Evolutionary conservation across 2,113 vertebrate species (phyloP), one percentile per base, ranked within the genome.

Genomic region (Hyla sarda): DNA sequence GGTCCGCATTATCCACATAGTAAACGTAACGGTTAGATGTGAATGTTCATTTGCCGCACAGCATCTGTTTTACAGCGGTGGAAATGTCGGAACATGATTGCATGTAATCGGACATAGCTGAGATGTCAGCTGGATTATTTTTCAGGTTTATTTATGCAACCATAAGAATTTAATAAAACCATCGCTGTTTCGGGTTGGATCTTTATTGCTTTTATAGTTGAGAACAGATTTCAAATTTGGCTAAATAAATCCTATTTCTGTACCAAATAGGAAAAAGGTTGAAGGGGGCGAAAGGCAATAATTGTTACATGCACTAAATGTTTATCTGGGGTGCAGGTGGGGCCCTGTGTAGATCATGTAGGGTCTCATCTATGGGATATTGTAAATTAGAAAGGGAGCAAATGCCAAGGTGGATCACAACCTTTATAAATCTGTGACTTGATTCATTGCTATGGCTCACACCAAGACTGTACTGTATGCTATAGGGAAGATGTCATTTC

Each of bases 131-230:
- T 81, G 85, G 47, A 16, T 62, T 82, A n/a, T n/a, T 73, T 87
- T 82, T 81, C 85, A 74, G 50, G 77, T 74, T 87, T 73, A 87
- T 87, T 82, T 87, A 82, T 87, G 67, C 54, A 73, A 56, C 85
- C 85, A 87, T 82, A 82, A 87, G 85, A 87, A 87, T 87, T 87
- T 87, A 87, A 87, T 87, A 87, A 81, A 50, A 82, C 48, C 67
- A 60, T 82, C 47, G 67, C 52, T 62, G 77, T 48, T 80, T 87
- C 56, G 32, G 75, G 58, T 67, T 52, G 74, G 8, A 67, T 30
- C 79, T 87, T 87, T 87, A 87, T 87, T 82, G 67, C 85, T 87
- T 87, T 62, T 71, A 74, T 87, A 87, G 77, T 82, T 87, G 69
- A 78, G 85, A 87, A 87, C 50, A 81, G 85, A 87, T 81, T 82